phyloP scores from a whole-genome alignment of 2,888 invertebrate genomes.

The Galeopsomyia nigrocyanea region DNA sequence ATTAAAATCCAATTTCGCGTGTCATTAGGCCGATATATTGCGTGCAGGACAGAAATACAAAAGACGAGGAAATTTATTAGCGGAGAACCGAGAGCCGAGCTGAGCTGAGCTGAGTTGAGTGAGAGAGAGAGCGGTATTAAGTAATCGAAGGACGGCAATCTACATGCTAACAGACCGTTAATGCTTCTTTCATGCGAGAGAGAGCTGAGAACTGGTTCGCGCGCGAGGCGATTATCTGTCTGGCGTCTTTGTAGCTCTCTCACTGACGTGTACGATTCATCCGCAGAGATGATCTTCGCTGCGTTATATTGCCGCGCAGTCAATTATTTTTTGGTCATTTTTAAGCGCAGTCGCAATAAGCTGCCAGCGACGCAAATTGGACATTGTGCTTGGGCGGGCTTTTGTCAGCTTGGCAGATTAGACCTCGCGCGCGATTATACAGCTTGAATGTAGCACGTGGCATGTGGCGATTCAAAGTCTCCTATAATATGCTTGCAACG shows the following conservation, averaged over 20 bases:
- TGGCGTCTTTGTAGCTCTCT: slow-evolving; percentile 9
- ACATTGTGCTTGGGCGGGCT: not conserved
- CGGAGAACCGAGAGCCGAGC: too few relatives aligned
- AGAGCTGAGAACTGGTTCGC: not conserved
- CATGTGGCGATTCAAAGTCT: too few relatives aligned
- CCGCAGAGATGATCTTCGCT: not conserved
- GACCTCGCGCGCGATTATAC: slow-evolving; percentile 49
- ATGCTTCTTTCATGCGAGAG: slow-evolving; percentile 58
- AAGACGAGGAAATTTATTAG: slow-evolving; percentile 14
- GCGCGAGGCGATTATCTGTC: slow-evolving; percentile 26
- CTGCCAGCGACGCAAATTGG: too few relatives aligned
- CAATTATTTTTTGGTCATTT: not conserved
- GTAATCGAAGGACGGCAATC: slow-evolving; percentile 66
- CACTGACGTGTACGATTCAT: slow-evolving; percentile 1
- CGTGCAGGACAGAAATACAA: not conserved
- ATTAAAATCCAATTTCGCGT: slow-evolving; percentile 68
- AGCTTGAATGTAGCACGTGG: too few relatives aligned
- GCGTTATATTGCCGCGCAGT: slow-evolving; percentile 2
- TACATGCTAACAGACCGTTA: slow-evolving; percentile 68
- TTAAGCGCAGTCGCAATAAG: not conserved
- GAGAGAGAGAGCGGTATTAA: slow-evolving; percentile 57
- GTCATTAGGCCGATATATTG: slow-evolving; percentile 66
- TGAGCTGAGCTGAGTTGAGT: too few relatives aligned
- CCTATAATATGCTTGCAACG: too few relatives aligned
- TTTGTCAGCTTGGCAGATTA: slow-evolving; percentile 40